Evolutionary conservation across 2,888 invertebrate genomes (phyloP).

Genomic region (Limenitis camilla): DNA sequence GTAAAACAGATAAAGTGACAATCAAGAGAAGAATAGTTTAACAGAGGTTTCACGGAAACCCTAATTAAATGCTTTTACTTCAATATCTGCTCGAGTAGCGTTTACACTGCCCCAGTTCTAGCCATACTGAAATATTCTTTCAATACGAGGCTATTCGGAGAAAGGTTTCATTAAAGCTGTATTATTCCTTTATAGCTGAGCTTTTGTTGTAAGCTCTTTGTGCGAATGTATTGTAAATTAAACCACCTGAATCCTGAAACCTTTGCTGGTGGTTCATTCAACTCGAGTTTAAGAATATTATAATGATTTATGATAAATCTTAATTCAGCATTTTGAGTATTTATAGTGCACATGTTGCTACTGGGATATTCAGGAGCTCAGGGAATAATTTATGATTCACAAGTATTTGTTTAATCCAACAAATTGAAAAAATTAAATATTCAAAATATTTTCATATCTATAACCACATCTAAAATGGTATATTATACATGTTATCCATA

Average conservation of each 20-base stretch:
- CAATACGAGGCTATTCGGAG: constrained; percentile 43
- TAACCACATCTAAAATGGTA: too few species aligned
- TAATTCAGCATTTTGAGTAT: too few species aligned
- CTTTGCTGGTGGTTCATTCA: background rate
- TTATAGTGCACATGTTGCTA: too few species aligned
- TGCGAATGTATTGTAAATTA: constrained; percentile 51
- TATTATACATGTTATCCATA: too few species aligned
- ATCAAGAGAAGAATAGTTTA: constrained; percentile 17
- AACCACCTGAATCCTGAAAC: constrained; percentile 25
- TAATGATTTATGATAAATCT: too few species aligned
- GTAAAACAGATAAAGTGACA: constrained; percentile 4
- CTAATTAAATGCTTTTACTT: constrained; percentile 20
- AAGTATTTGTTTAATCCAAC: too few species aligned
- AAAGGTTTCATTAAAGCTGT: constrained; percentile 42
- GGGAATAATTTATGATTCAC: too few species aligned
- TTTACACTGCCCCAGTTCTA: constrained; percentile 16
- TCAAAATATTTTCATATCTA: too few species aligned
- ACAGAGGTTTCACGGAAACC: constrained; percentile 4
- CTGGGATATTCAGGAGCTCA: too few species aligned
- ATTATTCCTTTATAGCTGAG: constrained; percentile 46
- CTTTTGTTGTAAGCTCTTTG: constrained; percentile 55
- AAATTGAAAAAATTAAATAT: too few species aligned
- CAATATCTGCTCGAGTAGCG: constrained; percentile 10
- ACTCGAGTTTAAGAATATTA: too few species aligned
- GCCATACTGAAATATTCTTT: constrained; percentile 23